Base-by-base conservation (phyloP, 2,113 vertebrate genomes). In the Zosterops hypoxanthus region DNA sequence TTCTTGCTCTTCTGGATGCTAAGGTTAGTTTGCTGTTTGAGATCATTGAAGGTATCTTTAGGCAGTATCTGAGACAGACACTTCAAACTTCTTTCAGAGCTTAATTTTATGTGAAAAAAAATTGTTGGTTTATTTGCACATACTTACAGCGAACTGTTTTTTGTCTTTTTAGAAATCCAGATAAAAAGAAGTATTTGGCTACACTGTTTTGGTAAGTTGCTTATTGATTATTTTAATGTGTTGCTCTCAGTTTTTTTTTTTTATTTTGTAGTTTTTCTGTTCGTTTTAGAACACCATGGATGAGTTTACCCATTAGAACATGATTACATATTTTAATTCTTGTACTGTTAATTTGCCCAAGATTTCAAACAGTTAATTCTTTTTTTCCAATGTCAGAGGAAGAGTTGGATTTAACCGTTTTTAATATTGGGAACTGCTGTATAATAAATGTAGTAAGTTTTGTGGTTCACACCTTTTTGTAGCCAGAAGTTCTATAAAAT, bases 161-260 rank as follows among this genome's bases (percentile, higher is more conserved):
- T 93, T 95, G 34, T 86, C 81, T 96, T 14, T 94, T 70, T 70
- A 97, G 88, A 97, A 95, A 91, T 63, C 88, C 69, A 76, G 64
- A 91, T 88, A 91, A 78, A 80, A 89, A 71, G 92, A 88, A 95
- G 82, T 56, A 18, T 81, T 88, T 75, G 85, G 69, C 94, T 44
- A 66, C 73, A 87, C 65, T 44, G 16, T 88, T 95, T 88, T 66
- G 94, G 86, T 93, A 94, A 94, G 88, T 96, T 84, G 12, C 60
- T 82, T 47, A 25, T 75, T 75, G 47, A 72, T 85, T 56, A 39
- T 47, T 73, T 90, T 71, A 11, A 28, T 85, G 88, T 82, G 28
- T 88, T 69, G 73, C 33, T 63, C 66, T 77, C 6, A 12, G 24
- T 55, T 89, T 29, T 89, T 29, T 89, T 29, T 8, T 82, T 85